Percentiles rank a stretch among this genome's conserved stretches.
Evolutionary conservation across 2,888 invertebrate genomes (phyloP).

Genomic region (Caenorhabditis zanzibari): DNA sequence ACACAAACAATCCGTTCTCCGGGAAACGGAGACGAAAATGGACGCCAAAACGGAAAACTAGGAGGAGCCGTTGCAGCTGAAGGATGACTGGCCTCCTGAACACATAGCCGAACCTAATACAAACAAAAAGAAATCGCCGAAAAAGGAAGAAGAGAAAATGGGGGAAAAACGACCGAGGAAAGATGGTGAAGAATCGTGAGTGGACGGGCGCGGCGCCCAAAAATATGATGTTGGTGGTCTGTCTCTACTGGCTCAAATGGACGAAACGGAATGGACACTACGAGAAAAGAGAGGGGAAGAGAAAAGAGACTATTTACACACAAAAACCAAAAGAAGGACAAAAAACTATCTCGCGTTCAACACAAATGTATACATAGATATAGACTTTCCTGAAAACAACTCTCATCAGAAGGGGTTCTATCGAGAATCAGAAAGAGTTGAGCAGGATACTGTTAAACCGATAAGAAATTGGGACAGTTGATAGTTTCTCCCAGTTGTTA

Average conservation of each 20-base stretch:
- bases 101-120: constrained; percentile 53
- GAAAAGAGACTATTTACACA: constrained; percentile 34
- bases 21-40: constrained; percentile 47
- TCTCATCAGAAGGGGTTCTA: neutral
- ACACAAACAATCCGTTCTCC: constrained; percentile 36
- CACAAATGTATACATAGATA: constrained; percentile 13
- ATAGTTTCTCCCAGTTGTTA: no score
- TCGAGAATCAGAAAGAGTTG: no score
- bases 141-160: constrained; percentile 27
- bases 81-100: constrained; percentile 53
- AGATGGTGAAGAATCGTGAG: constrained; percentile 46
- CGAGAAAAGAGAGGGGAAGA: constrained; percentile 12
- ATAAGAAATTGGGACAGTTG: no score
- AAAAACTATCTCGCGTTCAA: constrained; percentile 32
- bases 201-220: constrained; percentile 48
- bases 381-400: neutral
- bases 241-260: constrained; percentile 33
- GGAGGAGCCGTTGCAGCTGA: constrained; percentile 40
- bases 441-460: no score
- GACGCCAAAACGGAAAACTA: constrained; percentile 45
- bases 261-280: constrained; percentile 37
- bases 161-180: constrained; percentile 6
- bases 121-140: constrained; percentile 37
- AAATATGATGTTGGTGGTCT: constrained; percentile 29
- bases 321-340: constrained; percentile 10